Conservation (phyloP, 2,113 vertebrate genomes). For the Tringa solitaria region DNA sequence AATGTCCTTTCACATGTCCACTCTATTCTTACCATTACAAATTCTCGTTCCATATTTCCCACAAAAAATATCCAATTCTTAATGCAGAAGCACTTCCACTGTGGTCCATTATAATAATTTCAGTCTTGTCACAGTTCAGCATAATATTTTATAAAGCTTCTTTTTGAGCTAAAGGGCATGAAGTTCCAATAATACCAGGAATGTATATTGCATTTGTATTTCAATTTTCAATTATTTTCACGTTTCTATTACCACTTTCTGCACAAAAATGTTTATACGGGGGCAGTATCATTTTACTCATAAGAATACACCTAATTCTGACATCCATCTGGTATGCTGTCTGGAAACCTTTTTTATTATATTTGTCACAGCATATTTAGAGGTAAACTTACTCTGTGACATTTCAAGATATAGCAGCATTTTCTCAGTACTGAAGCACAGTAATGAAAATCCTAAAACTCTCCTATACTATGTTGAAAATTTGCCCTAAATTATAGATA, state of each 20-base stretch:
- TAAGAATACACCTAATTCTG: conserved; percentile 32
- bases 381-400: conserved; percentile 1
- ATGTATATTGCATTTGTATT: conserved; percentile 34
- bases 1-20: conserved; percentile 36
- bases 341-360: conserved; percentile 38
- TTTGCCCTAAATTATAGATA: background rate
- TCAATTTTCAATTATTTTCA: conserved; percentile 43
- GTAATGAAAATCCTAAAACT: background rate
- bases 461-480: background rate
- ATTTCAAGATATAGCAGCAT: background rate
- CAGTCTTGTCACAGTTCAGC: background rate
- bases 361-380: conserved; percentile 29
- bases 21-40: background rate
- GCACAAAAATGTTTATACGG: conserved; percentile 10
- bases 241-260: conserved; percentile 4
- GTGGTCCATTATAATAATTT: conserved; percentile 11
- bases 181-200: conserved; percentile 32
- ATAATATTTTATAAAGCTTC: conserved; percentile 40
- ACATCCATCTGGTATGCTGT: conserved; percentile 17
- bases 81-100: conserved; percentile 14
- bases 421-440: background rate
- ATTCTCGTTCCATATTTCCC: conserved; percentile 20
- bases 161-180: conserved; percentile 41
- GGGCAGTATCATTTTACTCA: conserved; percentile 1
- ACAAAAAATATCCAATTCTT: conserved; percentile 4